Evolutionary conservation across 2,113 vertebrate genomes (phyloP).

Genomic region (Mystacornis crossleyi): DNA sequence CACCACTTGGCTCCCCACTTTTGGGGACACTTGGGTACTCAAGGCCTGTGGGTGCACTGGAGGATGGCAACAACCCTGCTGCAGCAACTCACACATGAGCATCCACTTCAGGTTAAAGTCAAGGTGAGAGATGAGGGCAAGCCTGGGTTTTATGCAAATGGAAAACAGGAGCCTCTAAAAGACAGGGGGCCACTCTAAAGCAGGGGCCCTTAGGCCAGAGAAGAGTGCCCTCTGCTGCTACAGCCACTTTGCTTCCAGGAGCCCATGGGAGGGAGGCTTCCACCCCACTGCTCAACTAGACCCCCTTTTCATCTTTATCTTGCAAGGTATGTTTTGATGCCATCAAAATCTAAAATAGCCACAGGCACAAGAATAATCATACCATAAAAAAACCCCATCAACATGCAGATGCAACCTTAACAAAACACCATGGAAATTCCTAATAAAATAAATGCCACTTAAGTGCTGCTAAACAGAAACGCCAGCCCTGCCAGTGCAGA

Average conservation of each 20-base stretch:
- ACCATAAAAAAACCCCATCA: not conserved
- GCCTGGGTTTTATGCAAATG: not conserved
- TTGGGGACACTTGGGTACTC: not conserved
- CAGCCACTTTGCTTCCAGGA: not conserved
- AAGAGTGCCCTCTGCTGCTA: not conserved
- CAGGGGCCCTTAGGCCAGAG: not conserved
- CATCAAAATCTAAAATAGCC: not conserved
- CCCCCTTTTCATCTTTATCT: not conserved
- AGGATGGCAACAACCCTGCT: not conserved
- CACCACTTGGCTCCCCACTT: not conserved
- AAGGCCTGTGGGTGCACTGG: not conserved
- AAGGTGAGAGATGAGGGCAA: not conserved
- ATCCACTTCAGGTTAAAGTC: not conserved
- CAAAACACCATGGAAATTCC: not conserved
- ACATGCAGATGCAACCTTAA: not conserved
- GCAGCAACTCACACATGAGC: rapidly evolving
- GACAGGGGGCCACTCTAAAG: not conserved
- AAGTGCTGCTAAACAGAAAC: not conserved
- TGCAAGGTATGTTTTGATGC: not conserved
- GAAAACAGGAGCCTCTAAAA: not conserved
- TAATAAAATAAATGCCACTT: not conserved
- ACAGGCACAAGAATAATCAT: not conserved
- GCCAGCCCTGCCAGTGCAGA: not conserved
- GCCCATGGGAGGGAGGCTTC: not conserved
- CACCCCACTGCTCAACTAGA: not conserved